Conservation (phyloP, 2,797 vertebrate genomes). For the Paratrypauchen microcephalus region DNA sequence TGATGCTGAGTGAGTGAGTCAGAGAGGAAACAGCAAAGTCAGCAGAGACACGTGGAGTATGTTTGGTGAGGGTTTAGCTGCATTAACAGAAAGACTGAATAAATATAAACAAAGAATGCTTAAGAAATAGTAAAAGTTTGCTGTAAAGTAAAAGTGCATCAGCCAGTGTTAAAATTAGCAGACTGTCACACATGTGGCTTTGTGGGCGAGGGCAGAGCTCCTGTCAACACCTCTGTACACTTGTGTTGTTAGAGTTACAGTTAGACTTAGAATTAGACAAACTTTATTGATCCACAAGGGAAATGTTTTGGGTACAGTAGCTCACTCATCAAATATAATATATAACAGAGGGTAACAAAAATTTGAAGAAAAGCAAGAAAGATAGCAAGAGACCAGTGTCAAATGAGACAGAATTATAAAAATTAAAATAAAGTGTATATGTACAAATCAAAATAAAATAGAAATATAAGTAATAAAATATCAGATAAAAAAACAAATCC, state of each 20-base stretch:
- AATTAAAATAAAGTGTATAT: too few species aligned
- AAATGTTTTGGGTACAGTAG: too few species aligned
- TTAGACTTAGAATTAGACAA: too few species aligned
- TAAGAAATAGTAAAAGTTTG: not conserved
- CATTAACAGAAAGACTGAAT: conserved; percentile 2
- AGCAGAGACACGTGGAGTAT: conserved; percentile 18
- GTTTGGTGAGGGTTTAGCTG: conserved; percentile 8
- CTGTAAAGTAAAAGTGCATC: not conserved
- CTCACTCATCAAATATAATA: too few species aligned
- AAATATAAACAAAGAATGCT: not conserved
- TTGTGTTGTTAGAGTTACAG: not conserved
- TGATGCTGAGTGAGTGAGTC: conserved; percentile 44
- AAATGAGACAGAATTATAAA: too few species aligned
- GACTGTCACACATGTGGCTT: not conserved
- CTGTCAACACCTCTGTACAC: not conserved
- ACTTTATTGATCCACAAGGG: too few species aligned
- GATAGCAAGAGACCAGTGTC: too few species aligned
- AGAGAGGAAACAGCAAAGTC: conserved; percentile 55
- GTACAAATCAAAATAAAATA: too few species aligned
- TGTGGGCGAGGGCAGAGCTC: not conserved
- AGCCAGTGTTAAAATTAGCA: not conserved
- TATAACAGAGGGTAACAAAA: too few species aligned
- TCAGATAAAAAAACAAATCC: too few species aligned
- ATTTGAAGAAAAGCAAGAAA: too few species aligned
- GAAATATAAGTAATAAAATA: too few species aligned